Evolutionary conservation across 1,140 invertebrate genomes (phyloP).

Genomic region (Sitophilus oryzae): DNA sequence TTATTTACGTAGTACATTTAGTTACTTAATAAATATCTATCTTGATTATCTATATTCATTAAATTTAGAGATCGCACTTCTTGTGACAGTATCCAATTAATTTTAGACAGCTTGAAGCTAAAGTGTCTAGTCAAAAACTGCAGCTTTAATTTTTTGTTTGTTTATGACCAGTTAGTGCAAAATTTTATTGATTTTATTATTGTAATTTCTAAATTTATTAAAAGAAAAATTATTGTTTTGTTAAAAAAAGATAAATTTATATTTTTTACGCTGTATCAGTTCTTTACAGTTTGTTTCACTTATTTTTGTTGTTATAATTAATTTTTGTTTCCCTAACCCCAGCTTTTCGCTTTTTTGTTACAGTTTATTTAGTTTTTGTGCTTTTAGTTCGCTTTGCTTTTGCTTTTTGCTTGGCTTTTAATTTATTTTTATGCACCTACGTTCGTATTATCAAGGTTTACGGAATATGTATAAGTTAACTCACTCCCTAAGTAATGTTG

Average conservation of each 20-base stretch:
- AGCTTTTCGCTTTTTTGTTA: conserved; percentile 12
- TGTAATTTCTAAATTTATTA: neutral
- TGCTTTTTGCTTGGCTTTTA: conserved; percentile 20
- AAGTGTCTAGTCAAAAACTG: conserved; percentile 37
- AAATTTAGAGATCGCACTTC: no score
- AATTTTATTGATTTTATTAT: conserved; percentile 10
- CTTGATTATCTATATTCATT: no score
- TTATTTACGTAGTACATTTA: no score
- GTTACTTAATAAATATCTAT: no score
- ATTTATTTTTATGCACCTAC: conserved; percentile 7
- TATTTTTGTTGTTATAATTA: conserved; percentile 20
- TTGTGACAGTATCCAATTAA: no score
- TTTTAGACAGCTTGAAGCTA: conserved; percentile 35
- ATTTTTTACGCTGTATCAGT: neutral
- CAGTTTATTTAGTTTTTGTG: no score
- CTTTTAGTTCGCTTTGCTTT: conserved; percentile 23
- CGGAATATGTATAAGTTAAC: no score
- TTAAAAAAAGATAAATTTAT: no score
- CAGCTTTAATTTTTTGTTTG: conserved; percentile 32
- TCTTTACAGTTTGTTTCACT: neutral
- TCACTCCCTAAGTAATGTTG: no score
- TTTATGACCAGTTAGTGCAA: conserved; percentile 18
- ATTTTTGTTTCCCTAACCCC: conserved; percentile 16
- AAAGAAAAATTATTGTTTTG: neutral
- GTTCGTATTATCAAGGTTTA: no score